Conservation (phyloP, 2,113 vertebrate species). For the Crotalus tigris region DNA sequence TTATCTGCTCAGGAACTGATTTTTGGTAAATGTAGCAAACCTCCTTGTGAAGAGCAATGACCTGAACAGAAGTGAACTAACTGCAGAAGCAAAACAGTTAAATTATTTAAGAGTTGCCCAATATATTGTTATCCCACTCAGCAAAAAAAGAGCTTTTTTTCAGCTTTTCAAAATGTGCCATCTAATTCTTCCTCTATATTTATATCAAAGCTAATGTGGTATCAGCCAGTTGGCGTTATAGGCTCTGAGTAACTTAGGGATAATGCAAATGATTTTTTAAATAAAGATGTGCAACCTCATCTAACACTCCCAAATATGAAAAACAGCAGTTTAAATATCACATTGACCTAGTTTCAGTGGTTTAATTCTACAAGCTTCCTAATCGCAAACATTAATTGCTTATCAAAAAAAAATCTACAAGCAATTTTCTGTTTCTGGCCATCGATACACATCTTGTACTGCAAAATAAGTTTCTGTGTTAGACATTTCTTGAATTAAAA, state of each 20-base stretch:
- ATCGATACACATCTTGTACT: background rate
- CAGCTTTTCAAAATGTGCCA: background rate
- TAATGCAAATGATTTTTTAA: background rate
- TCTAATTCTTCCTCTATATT: background rate
- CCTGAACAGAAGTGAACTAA: background rate
- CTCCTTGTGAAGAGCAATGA: background rate
- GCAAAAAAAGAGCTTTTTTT: background rate
- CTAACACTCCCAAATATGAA: background rate
- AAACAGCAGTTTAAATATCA: background rate
- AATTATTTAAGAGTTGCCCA: background rate
- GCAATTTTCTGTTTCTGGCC: background rate
- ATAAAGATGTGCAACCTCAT: background rate
- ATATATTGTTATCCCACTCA: background rate
- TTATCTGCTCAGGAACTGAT: background rate
- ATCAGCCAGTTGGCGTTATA: background rate
- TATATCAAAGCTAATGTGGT: background rate
- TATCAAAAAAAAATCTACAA: background rate
- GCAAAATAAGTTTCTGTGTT: background rate
- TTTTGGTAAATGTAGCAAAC: background rate
- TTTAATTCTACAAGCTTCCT: background rate
- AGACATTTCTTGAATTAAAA: background rate
- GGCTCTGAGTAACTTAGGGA: background rate
- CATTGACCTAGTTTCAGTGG: background rate
- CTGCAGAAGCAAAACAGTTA: background rate
- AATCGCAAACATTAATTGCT: background rate